Evolutionary conservation across 1,140 invertebrate species (phyloP).

Genomic region (Drosophila orosa): DNA sequence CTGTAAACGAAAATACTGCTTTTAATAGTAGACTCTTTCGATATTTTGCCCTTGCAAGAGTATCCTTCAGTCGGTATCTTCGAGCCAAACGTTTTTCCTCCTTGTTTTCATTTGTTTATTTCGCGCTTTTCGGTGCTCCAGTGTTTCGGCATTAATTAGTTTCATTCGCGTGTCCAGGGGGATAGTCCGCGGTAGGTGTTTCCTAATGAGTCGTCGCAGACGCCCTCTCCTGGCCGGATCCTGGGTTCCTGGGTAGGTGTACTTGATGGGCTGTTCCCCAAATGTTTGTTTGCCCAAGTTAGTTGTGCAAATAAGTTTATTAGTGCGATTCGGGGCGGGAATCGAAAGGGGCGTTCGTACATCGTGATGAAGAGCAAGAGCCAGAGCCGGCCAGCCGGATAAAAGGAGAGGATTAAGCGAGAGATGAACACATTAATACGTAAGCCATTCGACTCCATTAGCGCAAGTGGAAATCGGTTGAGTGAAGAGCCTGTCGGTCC

Average conservation of each 20-base stretch:
- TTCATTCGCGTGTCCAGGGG: slow-evolving; percentile 63
- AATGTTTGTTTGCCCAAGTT: slow-evolving; percentile 72
- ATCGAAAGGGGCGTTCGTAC: slow-evolving; percentile 49
- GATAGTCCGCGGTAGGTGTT: slow-evolving; percentile 62
- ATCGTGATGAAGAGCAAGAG: slow-evolving; percentile 28
- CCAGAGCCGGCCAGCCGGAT: background rate
- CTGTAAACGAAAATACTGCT: too few relatives aligned
- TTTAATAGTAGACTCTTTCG: too few relatives aligned
- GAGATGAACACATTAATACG: slow-evolving; percentile 31
- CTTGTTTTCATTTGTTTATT: slow-evolving; percentile 72
- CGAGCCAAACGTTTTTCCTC: background rate
- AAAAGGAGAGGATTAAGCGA: slow-evolving; percentile 11
- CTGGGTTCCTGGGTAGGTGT: slow-evolving; percentile 47
- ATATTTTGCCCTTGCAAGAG: slow-evolving; percentile 21
- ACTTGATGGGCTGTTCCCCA: slow-evolving; percentile 65
- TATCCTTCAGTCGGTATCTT: slow-evolving; percentile 21
- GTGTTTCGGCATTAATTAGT: slow-evolving; percentile 78
- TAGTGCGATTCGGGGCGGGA: slow-evolving; percentile 48
- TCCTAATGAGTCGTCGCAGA: slow-evolving; percentile 75
- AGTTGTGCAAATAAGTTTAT: slow-evolving; percentile 78
- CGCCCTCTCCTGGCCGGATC: slow-evolving; percentile 50
- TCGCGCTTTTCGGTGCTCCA: slow-evolving; percentile 52
- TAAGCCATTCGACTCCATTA: slow-evolving; percentile 32
- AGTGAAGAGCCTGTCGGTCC: background rate
- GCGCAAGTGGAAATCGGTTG: slow-evolving; percentile 23